phyloP scores from a whole-genome alignment of 2,888 invertebrate genomes.

The Phytoseiulus persimilis region DNA sequence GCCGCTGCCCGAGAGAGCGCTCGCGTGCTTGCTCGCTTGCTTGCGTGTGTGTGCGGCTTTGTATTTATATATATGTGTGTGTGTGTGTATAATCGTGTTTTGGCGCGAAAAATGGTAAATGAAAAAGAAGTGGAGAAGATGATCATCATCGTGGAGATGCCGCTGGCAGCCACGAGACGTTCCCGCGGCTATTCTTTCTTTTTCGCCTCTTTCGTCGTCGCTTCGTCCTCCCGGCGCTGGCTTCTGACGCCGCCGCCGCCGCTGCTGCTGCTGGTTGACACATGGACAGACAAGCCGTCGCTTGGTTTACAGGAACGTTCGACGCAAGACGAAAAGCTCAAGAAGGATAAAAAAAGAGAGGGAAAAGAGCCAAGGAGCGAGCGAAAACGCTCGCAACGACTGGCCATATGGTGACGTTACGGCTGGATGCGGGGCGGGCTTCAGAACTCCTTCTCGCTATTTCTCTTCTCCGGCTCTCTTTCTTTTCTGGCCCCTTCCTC shows the following conservation, averaged over 20 bases:
- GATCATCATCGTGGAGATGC: neutral
- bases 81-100: neutral
- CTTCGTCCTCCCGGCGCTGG: neutral
- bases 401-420: neutral
- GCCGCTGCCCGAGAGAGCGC: neutral
- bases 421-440: neutral
- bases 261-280: slow-evolving; percentile 11
- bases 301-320: neutral
- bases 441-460: neutral
- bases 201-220: slow-evolving; percentile 15
- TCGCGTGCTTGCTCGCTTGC: neutral
- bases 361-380: neutral
- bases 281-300: slow-evolving; percentile 7
- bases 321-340: neutral
- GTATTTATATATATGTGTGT: neutral
- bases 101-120: neutral
- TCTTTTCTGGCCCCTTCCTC: neutral
- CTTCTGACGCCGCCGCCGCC: neutral
- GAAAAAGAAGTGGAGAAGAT: neutral
- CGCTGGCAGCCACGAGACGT: neutral
- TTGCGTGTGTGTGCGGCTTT: no score
- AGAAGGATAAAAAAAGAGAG: neutral
- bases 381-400: neutral
- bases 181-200: neutral
- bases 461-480: neutral